Base-by-base conservation (phyloP, 2,888 invertebrate genomes). In the Hemaris fuciformis region DNA sequence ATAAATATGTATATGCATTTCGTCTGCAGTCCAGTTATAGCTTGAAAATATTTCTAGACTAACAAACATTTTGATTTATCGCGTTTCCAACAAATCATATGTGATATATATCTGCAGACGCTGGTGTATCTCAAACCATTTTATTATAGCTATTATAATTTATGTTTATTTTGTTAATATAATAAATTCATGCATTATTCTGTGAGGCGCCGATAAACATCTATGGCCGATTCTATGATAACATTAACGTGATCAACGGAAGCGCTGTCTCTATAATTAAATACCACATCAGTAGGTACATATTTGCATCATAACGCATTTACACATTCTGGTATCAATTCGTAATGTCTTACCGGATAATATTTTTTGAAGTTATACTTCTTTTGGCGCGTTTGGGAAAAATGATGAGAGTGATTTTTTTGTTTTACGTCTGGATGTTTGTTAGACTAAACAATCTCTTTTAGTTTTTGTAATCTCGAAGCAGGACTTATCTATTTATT, bases 301-400 rank as follows among this genome's bases (percentile, higher is more conserved):
- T 53, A 53, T 31, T 53, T 53, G 10, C 27, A 31, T 53, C 31
- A 53, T 27, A 53, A 31, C 53, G 31, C 53, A 53, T 53, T 18
- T 53, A 31, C 18, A 31, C 31, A 53, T 46, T 23, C n/a, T 25
- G 22, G 4, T 31, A 18, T 53, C 15, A 27, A 53, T 46, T 46
- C 10, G 6, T 27, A 27, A 53, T 18, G 31, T 53, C 18, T 31
- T 31, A 53, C 15, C 18, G 46, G n/a, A 53, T 53, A 15, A n/a
- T n/a, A n/a, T n/a, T n/a, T n/a, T n/a, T n/a, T n/a, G n/a, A n/a
- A n/a, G n/a, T n/a, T n/a, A n/a, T n/a, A n/a, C n/a, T n/a, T n/a
- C n/a, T n/a, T n/a, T n/a, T n/a, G n/a, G n/a, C n/a, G n/a, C n/a
- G n/a, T n/a, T n/a, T n/a, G n/a, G n/a, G n/a, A n/a, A n/a, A n/a